Base-by-base conservation (phyloP, 2,888 invertebrate species). In the Pycnomerus fuliginosus region DNA sequence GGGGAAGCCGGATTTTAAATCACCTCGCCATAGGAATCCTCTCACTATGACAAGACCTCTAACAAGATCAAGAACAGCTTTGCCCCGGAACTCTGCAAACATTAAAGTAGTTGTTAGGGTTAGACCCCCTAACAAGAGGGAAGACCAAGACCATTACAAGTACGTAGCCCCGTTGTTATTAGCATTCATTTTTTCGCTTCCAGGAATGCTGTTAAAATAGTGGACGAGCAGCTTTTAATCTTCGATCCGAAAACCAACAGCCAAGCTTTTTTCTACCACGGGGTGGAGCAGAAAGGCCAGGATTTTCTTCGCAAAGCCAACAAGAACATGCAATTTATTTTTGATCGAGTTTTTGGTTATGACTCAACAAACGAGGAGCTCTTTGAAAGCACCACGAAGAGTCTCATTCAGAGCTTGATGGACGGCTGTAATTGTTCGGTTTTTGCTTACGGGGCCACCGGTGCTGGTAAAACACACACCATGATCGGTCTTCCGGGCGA, bases 371-470 rank as follows among this genome's bases (percentile, higher is more conserved):
- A 94, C 68, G 69, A 73, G n/a, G 82, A 88, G 57, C 83, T 95
- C 1, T 95, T 90, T 68, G 79, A 84, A 55, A 80, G 80, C 15
- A 88, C 88, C 11, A 93, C 92, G 0, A 84, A 85, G 62, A 81
- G 82, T 42, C 76, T 94, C 40, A 79, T 96, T 8, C 71, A 78
- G 25, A 82, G 84, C 1, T 75, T 95, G 3, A 71, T 72, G 71
- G 63, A 69, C 39, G 72, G 72, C 3, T 94, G 87, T 62, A 96
- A 95, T 65, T 94, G 94, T 65, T 93, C 87, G 15, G 95, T 96
- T 16, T 96, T 96, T 75, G 95, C 88, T 1, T 96, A 96, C 70
- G 96, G 95, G 1, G 94, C 95, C 0, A 96, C 95, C 0, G 96
- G 96, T 0, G 92, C 95, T 3, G 96, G 96, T 0, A 96, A 96